Evolutionary conservation across 2,888 invertebrate species (phyloP).

Genomic region (Drosophila macrospina): DNA sequence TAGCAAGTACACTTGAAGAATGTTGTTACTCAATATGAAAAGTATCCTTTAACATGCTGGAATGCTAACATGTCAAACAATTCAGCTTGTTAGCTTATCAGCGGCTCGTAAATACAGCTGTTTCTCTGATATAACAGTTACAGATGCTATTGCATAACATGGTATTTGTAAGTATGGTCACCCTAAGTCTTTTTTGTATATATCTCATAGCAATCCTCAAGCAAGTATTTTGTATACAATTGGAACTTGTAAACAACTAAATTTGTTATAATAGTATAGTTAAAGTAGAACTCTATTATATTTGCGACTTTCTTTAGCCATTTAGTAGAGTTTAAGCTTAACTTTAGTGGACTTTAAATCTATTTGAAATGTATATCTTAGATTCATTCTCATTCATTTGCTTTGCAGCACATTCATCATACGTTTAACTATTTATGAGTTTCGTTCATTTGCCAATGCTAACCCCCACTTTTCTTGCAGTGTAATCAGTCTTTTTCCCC

Average conservation of each 20-base stretch:
- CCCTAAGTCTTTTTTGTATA: too few species aligned
- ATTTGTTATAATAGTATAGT: not conserved
- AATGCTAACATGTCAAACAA: not conserved
- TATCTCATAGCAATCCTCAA: too few species aligned
- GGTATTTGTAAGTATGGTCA: not conserved
- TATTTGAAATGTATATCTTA: too few species aligned
- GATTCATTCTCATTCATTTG: too few species aligned
- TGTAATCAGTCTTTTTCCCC: constrained; percentile 23
- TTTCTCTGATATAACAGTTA: not conserved
- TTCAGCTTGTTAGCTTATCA: not conserved
- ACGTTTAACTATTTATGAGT: not conserved
- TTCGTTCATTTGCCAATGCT: not conserved
- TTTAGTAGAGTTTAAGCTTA: too few species aligned
- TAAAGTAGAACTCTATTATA: too few species aligned
- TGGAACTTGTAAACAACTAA: not conserved
- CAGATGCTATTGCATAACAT: not conserved
- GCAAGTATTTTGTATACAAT: not conserved
- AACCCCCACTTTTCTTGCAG: constrained; percentile 31
- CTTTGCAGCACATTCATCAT: constrained; percentile 9
- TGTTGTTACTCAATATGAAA: not conserved
- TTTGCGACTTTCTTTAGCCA: not conserved
- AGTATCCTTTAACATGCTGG: constrained; percentile 14
- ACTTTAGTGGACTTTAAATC: too few species aligned
- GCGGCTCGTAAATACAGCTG: not conserved
- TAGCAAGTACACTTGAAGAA: constrained; percentile 30